These are phyloP conservation scores for Pocillopora meandrina DNA, from an alignment of 92 coral and sea anemone genomes.

Conservation along the genomic window DNA sequence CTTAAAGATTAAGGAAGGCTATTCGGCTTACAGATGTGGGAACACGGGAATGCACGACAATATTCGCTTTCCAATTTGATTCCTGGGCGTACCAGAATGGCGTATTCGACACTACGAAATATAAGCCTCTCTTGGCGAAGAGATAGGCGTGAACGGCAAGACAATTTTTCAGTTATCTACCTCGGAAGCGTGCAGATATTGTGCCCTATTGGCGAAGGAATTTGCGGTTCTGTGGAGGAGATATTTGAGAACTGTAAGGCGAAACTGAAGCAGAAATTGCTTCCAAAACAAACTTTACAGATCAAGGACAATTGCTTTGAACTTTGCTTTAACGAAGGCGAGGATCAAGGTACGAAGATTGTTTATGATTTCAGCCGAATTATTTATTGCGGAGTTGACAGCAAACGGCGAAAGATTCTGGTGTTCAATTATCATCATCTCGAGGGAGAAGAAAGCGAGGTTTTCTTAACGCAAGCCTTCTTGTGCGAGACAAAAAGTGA, in stretches of 20 bases:
- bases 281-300: slow-evolving; percentile 56
- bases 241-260: slow-evolving; percentile 59
- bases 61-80: not conserved
- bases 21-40: no score
- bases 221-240: slow-evolving; percentile 86
- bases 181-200: slow-evolving; percentile 80
- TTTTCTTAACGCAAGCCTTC: slow-evolving; percentile 71
- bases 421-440: slow-evolving; percentile 68
- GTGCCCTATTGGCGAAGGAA: slow-evolving; percentile 80
- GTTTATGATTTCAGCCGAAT: slow-evolving; percentile 64
- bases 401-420: slow-evolving; percentile 65
- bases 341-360: slow-evolving; percentile 17
- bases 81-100: not conserved
- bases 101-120: not conserved
- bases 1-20: no score
- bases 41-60: no score
- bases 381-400: slow-evolving; percentile 86
- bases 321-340: slow-evolving; percentile 22
- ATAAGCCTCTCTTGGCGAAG: not conserved
- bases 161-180: slow-evolving; percentile 41
- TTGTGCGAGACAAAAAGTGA: slow-evolving; percentile 51
- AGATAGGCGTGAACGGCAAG: not conserved
- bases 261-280: slow-evolving; percentile 29
- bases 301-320: slow-evolving; percentile 47
- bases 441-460: slow-evolving; percentile 45